These are phyloP conservation scores for Leucoma salicis DNA, from an alignment of 2,888 invertebrate species.

Conservation along the genomic window DNA sequence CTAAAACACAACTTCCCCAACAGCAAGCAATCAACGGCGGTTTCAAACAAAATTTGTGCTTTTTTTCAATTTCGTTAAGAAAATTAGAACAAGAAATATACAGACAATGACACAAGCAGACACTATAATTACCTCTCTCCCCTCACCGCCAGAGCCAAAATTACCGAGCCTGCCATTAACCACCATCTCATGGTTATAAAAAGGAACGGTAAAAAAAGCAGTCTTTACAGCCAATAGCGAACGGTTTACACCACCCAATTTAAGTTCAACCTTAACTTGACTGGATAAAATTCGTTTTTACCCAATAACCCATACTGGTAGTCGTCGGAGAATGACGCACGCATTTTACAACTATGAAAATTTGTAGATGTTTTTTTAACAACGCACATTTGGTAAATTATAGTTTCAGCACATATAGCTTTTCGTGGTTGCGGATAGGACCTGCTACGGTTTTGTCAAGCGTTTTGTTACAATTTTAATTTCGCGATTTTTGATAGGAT, in stretches of 20 bases:
- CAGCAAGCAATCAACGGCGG: conserved; percentile 27
- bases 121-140: conserved; percentile 69
- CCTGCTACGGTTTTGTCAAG: too few species aligned
- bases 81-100: conserved; percentile 59
- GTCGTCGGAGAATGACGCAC: conserved; percentile 37
- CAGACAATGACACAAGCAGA: conserved; percentile 77
- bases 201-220: conserved; percentile 60
- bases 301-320: conserved; percentile 14
- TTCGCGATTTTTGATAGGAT: too few species aligned
- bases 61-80: conserved; percentile 52
- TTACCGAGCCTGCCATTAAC: conserved; percentile 72
- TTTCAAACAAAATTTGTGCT: conserved; percentile 20
- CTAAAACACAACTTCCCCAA: conserved; percentile 25
- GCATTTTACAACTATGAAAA: conserved; percentile 36
- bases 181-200: conserved; percentile 73
- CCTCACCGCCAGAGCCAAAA: conserved; percentile 51
- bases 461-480: too few species aligned
- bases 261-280: conserved; percentile 37
- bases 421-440: conserved; percentile 11
- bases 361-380: conserved; percentile 23
- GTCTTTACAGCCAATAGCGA: conserved; percentile 61
- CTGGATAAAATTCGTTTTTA: conserved; percentile 14
- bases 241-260: conserved; percentile 23
- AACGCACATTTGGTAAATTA: conserved; percentile 23
- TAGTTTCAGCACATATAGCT: conserved; percentile 29